Conservation (phyloP, 2,888 invertebrate genomes). For the Hypercompe scribonia region DNA sequence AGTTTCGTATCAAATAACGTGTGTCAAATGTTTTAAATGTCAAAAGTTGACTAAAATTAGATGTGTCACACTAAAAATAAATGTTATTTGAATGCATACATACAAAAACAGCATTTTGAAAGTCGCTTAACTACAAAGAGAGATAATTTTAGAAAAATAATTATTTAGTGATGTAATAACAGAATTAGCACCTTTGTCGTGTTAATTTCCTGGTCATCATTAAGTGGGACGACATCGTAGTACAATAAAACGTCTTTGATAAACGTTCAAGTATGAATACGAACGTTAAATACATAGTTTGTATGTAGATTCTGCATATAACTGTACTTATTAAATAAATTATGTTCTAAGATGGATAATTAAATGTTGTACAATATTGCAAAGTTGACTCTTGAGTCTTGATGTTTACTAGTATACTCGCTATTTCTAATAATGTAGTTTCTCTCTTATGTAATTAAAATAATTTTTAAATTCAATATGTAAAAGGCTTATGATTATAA, state of each 20-base stretch:
- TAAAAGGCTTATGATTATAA: too few species aligned
- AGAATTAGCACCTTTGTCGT: constrained; percentile 41
- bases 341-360: constrained; percentile 34
- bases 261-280: constrained; percentile 37
- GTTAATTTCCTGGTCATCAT: constrained; percentile 74
- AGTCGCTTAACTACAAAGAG: too few species aligned
- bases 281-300: constrained; percentile 32
- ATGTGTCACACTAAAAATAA: too few species aligned
- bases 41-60: too few species aligned
- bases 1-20: too few species aligned
- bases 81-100: too few species aligned
- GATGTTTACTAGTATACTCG: constrained; percentile 19
- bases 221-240: constrained; percentile 57
- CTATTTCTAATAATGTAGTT: neutral
- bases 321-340: constrained; percentile 30
- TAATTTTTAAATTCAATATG: too few species aligned
- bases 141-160: too few species aligned
- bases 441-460: too few species aligned
- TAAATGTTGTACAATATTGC: constrained; percentile 32
- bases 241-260: constrained; percentile 49
- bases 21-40: too few species aligned
- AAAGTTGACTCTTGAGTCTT: constrained; percentile 32
- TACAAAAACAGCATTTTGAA: too few species aligned
- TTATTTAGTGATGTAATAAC: too few species aligned
- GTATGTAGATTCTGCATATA: constrained; percentile 48